These are phyloP conservation scores for Callipepla californica DNA, from an alignment of 2,113 vertebrate species.

Conservation along the genomic window DNA sequence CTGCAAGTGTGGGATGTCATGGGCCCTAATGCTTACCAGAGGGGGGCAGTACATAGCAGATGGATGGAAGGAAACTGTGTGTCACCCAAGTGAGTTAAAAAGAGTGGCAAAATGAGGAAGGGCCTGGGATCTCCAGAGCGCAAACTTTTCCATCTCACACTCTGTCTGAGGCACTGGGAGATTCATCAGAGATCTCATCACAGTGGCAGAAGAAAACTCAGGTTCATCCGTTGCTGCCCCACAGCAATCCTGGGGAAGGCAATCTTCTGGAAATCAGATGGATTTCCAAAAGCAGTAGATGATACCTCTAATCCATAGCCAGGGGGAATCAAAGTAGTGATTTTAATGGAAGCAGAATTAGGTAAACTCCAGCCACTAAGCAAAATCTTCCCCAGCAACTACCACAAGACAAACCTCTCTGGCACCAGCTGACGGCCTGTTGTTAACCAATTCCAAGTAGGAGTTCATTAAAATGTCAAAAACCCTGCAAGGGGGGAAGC, in stretches of 20 bases:
- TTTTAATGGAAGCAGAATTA: background rate
- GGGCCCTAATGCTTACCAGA: background rate
- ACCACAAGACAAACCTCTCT: background rate
- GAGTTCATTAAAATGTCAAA: background rate
- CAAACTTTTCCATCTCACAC: background rate
- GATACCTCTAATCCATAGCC: background rate
- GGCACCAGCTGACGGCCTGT: background rate
- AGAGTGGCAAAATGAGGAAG: background rate
- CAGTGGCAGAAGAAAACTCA: background rate
- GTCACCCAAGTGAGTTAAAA: background rate
- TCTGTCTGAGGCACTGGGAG: background rate
- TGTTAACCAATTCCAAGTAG: background rate
- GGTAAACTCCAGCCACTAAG: background rate
- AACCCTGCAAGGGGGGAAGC: background rate
- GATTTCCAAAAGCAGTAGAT: background rate
- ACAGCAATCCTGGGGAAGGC: background rate
- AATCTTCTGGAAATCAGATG: background rate
- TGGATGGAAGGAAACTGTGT: background rate
- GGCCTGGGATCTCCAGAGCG: background rate
- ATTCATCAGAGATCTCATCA: background rate
- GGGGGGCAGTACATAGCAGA: background rate
- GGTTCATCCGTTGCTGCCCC: background rate
- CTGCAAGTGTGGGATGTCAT: background rate
- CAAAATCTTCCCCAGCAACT: background rate
- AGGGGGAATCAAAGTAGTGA: background rate